phyloP scores from a whole-genome alignment of 2,888 invertebrate species.

The Lasioglossum malachurum region DNA sequence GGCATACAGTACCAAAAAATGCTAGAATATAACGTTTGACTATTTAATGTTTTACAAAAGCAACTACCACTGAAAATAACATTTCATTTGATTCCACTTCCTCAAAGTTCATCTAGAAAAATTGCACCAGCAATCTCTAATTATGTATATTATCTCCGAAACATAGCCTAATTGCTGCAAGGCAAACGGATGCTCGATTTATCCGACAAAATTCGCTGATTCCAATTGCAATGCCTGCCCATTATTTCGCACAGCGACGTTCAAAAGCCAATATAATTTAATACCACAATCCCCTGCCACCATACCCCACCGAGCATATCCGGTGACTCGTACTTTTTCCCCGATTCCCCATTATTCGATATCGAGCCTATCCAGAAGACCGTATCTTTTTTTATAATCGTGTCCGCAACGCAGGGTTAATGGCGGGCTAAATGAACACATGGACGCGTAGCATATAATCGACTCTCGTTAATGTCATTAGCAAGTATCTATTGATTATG shows the following conservation, averaged over 20 bases:
- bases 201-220: not conserved
- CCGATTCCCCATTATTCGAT: not conserved
- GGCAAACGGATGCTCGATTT: not conserved
- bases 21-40: too few species aligned
- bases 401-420: slow-evolving; percentile 45
- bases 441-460: slow-evolving; percentile 67
- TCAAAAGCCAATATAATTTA: not conserved
- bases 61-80: too few species aligned
- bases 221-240: not conserved
- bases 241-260: not conserved
- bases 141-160: not conserved
- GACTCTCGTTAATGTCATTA: slow-evolving; percentile 73
- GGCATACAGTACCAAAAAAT: too few species aligned
- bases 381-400: slow-evolving; percentile 40
- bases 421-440: slow-evolving; percentile 61
- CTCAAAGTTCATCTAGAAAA: too few species aligned
- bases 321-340: not conserved
- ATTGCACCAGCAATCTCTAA: too few species aligned
- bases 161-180: not conserved
- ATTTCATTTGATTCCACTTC: too few species aligned
- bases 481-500: slow-evolving; percentile 75
- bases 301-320: not conserved
- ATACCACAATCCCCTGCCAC: not conserved
- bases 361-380: not conserved
- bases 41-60: too few species aligned